Evolutionary conservation across 2,888 invertebrate genomes (phyloP), one percentile per base, ranked within the genome.

Genomic region (Poecilobothrus nobilitatus): DNA sequence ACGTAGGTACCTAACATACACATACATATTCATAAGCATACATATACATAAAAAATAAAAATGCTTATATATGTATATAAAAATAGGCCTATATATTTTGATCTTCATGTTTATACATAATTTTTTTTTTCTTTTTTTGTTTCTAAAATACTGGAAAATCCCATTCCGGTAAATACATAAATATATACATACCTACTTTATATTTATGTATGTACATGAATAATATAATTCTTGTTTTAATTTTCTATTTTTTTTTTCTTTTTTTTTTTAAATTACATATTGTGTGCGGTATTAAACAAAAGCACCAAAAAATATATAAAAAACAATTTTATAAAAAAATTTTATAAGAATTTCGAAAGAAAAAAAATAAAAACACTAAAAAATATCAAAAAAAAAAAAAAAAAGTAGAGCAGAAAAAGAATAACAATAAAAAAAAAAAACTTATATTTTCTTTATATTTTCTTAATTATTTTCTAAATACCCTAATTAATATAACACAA

Each of bases 381-480:
- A 18, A 9, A 6, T 18, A n/a, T 6, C 15, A n/a, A 53, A 53
- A 4, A 2, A 44, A 44, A 3, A n/a, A 53, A 53, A 4, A 2
- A 41, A 41, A 41, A 41, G 12, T 41, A 41, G 15, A 41, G 15
- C 41, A 9, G 15, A 41, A 41, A 12, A 15, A 41, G 41, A 53
- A 53, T 18, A 53, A 53, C 53, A 37, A 37, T 8, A 37, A 37
- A 37, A 37, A 27, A 10, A 37, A 37, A 1, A 37, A 37, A 37
- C 2, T 37, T 5, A 37, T 5, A 53, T 18, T 53, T 53, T 53
- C 18, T 4, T 18, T 37, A 10, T 53, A 2, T 53, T 53, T 53
- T 53, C 18, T n/a, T 53, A 53, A 53, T 53, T 53, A 53, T 53
- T 53, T 53, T 53, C 53, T 18, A 53, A 53, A 53, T 53, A 53